phyloP scores from a whole-genome alignment of 2,888 invertebrate species.

The Psylliodes chrysocephalus region DNA sequence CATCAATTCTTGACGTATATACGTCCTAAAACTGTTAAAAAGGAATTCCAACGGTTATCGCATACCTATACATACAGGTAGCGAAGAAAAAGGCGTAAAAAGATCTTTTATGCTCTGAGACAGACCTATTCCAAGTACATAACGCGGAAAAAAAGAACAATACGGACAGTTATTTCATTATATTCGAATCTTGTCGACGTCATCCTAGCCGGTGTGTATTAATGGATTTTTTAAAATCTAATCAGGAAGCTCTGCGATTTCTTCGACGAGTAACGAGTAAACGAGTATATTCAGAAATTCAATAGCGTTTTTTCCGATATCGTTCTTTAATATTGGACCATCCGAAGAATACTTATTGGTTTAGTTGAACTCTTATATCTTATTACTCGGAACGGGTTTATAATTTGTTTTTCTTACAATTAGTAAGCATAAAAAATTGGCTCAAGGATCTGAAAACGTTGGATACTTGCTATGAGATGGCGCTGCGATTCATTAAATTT shows the following conservation, averaged over 20 bases:
- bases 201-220: constrained; percentile 23
- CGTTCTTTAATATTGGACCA: constrained; percentile 34
- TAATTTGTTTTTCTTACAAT: too few relatives aligned
- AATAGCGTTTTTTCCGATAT: constrained; percentile 40
- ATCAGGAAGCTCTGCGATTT: constrained; percentile 40
- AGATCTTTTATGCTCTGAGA: constrained; percentile 1
- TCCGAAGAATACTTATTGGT: constrained; percentile 43
- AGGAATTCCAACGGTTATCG: too few relatives aligned
- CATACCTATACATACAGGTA: too few relatives aligned
- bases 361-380: constrained; percentile 34
- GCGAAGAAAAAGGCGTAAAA: too few relatives aligned
- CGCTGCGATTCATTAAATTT: too few relatives aligned
- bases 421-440: too few relatives aligned
- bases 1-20: too few relatives aligned
- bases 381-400: too few relatives aligned
- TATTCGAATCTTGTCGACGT: constrained; percentile 4
- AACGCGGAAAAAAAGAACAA: constrained; percentile 12
- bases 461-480: too few relatives aligned
- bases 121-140: constrained; percentile 12
- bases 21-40: too few relatives aligned
- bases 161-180: constrained; percentile 26
- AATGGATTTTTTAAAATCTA: constrained; percentile 44
- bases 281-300: constrained; percentile 42
- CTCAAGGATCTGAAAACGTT: too few relatives aligned
- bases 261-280: constrained; percentile 40